A percentile compares a stretch with the other conserved stretches of the same genome.
phyloP scores from a whole-genome alignment of 2,113 vertebrate species.

The Prunella fulvescens region DNA sequence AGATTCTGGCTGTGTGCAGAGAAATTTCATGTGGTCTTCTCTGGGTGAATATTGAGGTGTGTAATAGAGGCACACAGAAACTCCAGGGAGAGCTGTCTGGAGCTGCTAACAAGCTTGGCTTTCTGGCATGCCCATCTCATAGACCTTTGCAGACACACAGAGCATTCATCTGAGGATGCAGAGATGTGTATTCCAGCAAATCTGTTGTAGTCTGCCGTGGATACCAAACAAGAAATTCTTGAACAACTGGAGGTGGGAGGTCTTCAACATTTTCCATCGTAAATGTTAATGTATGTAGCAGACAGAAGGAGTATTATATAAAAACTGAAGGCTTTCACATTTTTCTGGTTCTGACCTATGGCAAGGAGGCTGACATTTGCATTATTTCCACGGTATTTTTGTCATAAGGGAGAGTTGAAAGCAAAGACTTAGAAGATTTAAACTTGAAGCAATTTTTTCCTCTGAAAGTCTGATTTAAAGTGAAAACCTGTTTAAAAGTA shows the following conservation, averaged over 20 bases:
- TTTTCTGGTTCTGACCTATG: slow-evolving; percentile 31
- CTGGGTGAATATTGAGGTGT: background rate
- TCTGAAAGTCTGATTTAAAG: background rate
- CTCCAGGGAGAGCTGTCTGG: background rate
- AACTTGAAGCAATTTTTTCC: background rate
- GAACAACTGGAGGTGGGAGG: slow-evolving; percentile 42
- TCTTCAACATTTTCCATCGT: background rate
- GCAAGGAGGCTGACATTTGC: background rate
- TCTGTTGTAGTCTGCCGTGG: background rate
- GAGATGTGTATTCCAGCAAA: background rate
- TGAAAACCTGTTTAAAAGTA: background rate
- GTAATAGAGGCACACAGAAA: background rate
- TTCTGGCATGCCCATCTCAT: background rate
- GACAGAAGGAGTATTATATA: slow-evolving; percentile 40
- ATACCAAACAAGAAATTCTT: slow-evolving; percentile 41
- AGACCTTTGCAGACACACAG: slow-evolving; percentile 4
- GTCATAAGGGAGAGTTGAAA: background rate
- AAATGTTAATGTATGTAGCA: slow-evolving; percentile 52
- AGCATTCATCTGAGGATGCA: background rate
- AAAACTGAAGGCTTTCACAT: slow-evolving; percentile 22
- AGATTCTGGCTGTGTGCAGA: background rate
- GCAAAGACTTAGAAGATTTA: background rate
- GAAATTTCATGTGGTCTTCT: rapidly evolving
- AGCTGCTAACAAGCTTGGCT: background rate
- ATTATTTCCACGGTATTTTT: background rate